These are phyloP conservation scores for Rhabdophis nuchalis DNA, from an alignment of 2,797 vertebrate species.

Conservation along the genomic window DNA sequence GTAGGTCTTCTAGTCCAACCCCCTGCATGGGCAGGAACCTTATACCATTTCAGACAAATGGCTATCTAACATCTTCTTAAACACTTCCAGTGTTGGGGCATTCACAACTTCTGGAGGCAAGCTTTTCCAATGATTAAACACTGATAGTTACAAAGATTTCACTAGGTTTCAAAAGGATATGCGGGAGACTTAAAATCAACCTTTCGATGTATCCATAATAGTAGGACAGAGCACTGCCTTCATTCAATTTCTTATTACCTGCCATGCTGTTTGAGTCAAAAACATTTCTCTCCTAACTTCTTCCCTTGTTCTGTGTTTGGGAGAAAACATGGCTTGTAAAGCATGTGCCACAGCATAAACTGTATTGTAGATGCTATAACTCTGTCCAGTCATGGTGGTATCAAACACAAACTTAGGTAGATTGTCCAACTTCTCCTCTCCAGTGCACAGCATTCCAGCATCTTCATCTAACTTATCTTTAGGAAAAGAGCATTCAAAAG, in stretches of 20 bases:
- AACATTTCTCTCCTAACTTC: neutral
- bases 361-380: neutral
- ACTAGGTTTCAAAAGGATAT: neutral
- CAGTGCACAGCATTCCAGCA: neutral
- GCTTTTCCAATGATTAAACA: no score
- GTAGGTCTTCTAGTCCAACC: no score
- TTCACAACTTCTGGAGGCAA: no score
- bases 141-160: neutral
- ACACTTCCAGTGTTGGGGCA: no score
- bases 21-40: no score
- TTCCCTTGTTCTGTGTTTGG: neutral
- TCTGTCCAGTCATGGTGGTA: neutral
- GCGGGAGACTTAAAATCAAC: neutral
- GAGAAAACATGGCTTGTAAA: neutral
- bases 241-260: neutral
- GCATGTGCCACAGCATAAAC: neutral
- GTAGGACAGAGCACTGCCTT: no score
- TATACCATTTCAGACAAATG: no score
- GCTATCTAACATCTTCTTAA: no score
- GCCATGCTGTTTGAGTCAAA: neutral
- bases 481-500: neutral
- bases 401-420: neutral
- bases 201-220: neutral
- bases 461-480: neutral
- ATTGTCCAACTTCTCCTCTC: neutral